Percentiles rank a stretch among this genome's conserved stretches.
These are phyloP conservation scores for Pollachius pollachius DNA, from an alignment of 2,113 vertebrate species.

Conservation along the genomic window DNA sequence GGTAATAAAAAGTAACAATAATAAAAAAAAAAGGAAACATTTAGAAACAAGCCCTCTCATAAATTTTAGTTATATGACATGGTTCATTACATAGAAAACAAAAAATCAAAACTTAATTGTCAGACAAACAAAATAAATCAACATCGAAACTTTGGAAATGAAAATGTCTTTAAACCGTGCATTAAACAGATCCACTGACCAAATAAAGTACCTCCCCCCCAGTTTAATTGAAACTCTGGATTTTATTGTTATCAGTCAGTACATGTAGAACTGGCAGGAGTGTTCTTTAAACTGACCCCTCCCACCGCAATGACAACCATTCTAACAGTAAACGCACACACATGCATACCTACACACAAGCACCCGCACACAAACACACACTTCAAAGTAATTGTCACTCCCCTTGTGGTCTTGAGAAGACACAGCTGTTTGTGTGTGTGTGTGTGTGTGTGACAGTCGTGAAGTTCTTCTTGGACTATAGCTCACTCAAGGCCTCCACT, in stretches of 20 bases:
- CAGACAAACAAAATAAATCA: too few species aligned
- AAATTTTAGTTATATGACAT: too few species aligned
- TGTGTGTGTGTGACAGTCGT: constrained; percentile 29
- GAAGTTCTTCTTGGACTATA: constrained; percentile 45
- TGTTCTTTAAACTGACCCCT: constrained; percentile 30
- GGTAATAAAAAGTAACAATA: constrained; percentile 7
- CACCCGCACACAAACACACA: too few species aligned
- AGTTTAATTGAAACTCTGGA: constrained; percentile 64
- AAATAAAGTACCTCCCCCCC: constrained; percentile 59
- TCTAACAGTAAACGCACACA: constrained; percentile 32
- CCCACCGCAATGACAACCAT: not conserved
- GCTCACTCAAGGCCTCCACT: constrained; percentile 52
- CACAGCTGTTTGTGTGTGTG: constrained; percentile 13
- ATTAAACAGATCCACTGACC: constrained; percentile 39
- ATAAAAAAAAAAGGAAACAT: not conserved
- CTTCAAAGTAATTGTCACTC: constrained; percentile 41
- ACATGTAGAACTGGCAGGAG: constrained; percentile 52
- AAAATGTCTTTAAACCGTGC: not conserved
- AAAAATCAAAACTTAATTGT: not conserved
- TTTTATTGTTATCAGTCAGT: constrained; percentile 63
- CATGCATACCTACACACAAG: constrained; percentile 23
- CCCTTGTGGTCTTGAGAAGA: constrained; percentile 40
- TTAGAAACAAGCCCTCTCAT: too few species aligned
- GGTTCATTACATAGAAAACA: constrained; percentile 8
- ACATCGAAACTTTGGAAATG: too few species aligned